Evolutionary conservation across 2,888 invertebrate genomes (phyloP), one percentile per base, ranked within the genome.

Genomic region (Caenorhabditis sp.): DNA sequence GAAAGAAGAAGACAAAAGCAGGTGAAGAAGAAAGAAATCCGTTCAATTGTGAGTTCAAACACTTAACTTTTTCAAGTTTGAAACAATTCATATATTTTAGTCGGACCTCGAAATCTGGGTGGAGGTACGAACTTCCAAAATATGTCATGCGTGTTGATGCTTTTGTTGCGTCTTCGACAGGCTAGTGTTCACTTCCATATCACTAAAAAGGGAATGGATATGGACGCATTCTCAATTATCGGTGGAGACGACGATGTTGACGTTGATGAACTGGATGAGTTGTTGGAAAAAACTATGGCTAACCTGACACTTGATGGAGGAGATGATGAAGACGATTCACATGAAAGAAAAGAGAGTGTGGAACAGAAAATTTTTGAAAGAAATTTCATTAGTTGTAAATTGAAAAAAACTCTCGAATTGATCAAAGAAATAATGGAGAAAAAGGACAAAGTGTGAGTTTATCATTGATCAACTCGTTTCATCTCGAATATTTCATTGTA

Each of bases 181-280:
- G 92, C 94, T 69, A 94, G 94, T 87, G 93, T 94, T 86, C 95
- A 96, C 90, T 93, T 95, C 31, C 92, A 92, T 0, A 91, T 97
- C 19, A 93, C 95, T 81, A 91, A 91, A 83, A 88, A 79, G 62
- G 83, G 81, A 36, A 70, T 85, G 58, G 84, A 84, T 53, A 71
- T 84, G 65, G 83, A 84, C 26, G 85, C 85, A 10, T 85, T 85
- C 66, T 67, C 81, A 43, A 55, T 77, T 8, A 74, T 79, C 51
- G 79, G 78, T n/a, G 76, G 72, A n/a, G 75, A 70, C 19, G 77
- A 76, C 2, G 58, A 70, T 27, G 69, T 68, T 0, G 72, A 69
- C 26, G 49, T 59, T 2, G 57, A 67, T 23, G 70, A 67, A 19
- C 14, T 70, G 10, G 69, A 57, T 5, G 66, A 58, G 12, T 23